Percentiles rank a stretch among this genome's conserved stretches.
phyloP scores from a whole-genome alignment of 2,888 invertebrate species.

The Agriopis aurantiaria region DNA sequence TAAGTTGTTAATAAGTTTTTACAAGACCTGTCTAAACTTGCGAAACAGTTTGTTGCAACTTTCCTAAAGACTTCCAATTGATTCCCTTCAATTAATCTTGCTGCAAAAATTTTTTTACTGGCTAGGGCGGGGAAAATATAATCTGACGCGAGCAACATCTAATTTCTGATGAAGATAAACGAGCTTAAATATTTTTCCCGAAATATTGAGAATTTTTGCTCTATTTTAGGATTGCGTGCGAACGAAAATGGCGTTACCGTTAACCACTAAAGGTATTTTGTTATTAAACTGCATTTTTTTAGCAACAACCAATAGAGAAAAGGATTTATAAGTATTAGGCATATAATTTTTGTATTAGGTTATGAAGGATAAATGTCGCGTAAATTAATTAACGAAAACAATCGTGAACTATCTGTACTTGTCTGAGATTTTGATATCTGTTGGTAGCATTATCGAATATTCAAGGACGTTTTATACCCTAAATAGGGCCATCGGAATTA shows the following conservation, averaged over 20 bases:
- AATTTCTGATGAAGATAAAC: slow-evolving; percentile 44
- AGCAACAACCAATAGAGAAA: background rate
- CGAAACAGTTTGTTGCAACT: background rate
- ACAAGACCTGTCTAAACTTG: background rate
- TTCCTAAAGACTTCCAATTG: slow-evolving; percentile 15
- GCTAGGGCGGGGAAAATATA: slow-evolving; percentile 28
- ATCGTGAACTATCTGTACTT: no score
- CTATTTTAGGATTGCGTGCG: slow-evolving; percentile 20
- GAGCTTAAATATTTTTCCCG: slow-evolving; percentile 33
- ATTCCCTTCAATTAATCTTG: slow-evolving; percentile 31
- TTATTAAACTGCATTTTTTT: slow-evolving; percentile 4
- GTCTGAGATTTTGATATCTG: no score
- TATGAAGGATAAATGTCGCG: no score
- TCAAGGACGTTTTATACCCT: no score
- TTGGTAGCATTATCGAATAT: no score
- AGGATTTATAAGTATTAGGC: no score
- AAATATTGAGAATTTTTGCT: slow-evolving; percentile 29
- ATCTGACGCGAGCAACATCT: slow-evolving; percentile 36
- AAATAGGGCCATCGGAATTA: no score
- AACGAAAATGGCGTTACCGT: slow-evolving; percentile 2
- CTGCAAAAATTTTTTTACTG: slow-evolving; percentile 32
- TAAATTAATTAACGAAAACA: no score
- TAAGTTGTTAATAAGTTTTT: background rate
- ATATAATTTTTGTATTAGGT: no score
- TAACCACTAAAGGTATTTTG: background rate